A percentile compares a stretch with the other conserved stretches of the same genome.
Conservation (phyloP, 2,797 vertebrate genomes). For the Staurois parvus region DNA sequence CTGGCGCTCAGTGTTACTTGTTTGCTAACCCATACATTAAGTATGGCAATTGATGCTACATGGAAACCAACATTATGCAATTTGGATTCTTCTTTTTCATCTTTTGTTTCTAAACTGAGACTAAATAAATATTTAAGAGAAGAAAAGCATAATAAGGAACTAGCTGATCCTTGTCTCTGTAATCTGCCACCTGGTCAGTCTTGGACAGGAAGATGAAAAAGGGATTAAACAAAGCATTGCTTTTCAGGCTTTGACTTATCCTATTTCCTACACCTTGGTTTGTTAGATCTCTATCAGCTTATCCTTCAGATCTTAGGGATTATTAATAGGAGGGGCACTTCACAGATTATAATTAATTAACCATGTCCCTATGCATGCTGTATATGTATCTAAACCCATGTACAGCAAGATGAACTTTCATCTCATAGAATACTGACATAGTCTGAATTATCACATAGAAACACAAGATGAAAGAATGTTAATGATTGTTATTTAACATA, state of each 20-base stretch:
- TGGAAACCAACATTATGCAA: background rate
- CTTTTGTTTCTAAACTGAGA: background rate
- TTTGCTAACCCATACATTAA: too few species aligned
- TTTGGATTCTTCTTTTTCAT: background rate
- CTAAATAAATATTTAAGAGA: conserved; percentile 16
- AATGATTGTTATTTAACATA: too few species aligned
- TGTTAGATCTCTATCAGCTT: conserved; percentile 41
- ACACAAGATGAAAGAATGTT: too few species aligned
- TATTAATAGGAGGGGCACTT: conserved; percentile 27
- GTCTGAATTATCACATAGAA: too few species aligned
- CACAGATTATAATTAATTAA: conserved; percentile 33
- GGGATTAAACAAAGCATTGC: conserved; percentile 21
- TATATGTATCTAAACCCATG: background rate
- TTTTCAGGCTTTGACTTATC: conserved; percentile 36
- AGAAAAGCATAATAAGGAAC: conserved; percentile 2
- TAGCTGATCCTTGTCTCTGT: conserved; percentile 19
- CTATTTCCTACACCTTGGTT: conserved; percentile 40
- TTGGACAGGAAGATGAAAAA: conserved; percentile 40
- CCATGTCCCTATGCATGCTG: conserved; percentile 9
- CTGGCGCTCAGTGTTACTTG: too few species aligned
- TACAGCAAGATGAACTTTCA: background rate
- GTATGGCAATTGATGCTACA: background rate
- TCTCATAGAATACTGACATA: background rate
- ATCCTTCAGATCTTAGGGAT: conserved; percentile 36
- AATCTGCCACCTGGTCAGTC: conserved; percentile 46